Evolutionary conservation across 2,113 vertebrate genomes (phyloP).

Genomic region (Genyomyrus donnyi): DNA sequence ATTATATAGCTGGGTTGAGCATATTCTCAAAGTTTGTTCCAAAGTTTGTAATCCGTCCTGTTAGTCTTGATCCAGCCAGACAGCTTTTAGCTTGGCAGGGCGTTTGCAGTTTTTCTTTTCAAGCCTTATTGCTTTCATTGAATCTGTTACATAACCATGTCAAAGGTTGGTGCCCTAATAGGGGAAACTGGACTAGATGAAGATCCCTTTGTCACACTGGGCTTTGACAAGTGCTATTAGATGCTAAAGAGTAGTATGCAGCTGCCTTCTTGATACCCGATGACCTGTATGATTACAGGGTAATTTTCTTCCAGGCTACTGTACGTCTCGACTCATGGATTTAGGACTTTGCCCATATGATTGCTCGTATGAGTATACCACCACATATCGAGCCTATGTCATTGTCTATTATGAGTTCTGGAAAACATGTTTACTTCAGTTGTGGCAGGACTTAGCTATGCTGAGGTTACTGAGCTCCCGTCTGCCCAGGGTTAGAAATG

Average conservation of each 20-base stretch:
- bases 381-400: not conserved
- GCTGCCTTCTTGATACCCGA: not conserved
- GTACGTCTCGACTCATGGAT: not conserved
- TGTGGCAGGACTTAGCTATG: not conserved
- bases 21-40: not conserved
- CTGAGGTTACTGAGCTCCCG: not conserved
- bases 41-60: not conserved
- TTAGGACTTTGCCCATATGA: not conserved
- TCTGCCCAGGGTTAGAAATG: not conserved
- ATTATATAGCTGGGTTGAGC: not conserved
- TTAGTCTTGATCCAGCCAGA: not conserved
- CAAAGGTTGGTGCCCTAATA: not conserved
- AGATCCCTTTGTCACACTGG: not conserved
- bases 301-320: not conserved
- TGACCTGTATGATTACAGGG: not conserved
- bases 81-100: not conserved
- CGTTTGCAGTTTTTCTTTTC: not conserved
- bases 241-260: not conserved
- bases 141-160: not conserved
- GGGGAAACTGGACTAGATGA: not conserved
- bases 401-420: not conserved
- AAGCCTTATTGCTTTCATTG: not conserved
- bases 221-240: not conserved
- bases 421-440: constrained; percentile 1
- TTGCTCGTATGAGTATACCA: not conserved